These are phyloP conservation scores for Selenia dentaria DNA, from an alignment of 2,888 invertebrate genomes.

Conservation along the genomic window DNA sequence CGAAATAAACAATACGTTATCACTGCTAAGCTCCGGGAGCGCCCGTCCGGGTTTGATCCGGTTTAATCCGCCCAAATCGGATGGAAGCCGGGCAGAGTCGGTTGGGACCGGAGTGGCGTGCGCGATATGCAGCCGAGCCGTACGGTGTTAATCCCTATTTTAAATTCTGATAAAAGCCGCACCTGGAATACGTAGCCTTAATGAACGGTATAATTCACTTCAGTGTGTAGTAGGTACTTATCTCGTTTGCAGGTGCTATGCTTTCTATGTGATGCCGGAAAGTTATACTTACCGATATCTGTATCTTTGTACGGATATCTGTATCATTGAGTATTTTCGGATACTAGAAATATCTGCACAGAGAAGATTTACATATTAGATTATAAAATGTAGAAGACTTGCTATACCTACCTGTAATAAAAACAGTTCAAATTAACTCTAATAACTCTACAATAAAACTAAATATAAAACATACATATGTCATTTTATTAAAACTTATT, in stretches of 20 bases:
- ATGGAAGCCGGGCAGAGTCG: conserved; percentile 36
- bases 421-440: no score
- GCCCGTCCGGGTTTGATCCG: conserved; percentile 46
- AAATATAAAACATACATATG: no score
- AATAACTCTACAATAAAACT: no score
- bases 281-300: no score
- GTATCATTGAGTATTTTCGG: no score
- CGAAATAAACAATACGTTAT: conserved; percentile 79
- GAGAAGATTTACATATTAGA: no score
- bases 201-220: conserved; percentile 29
- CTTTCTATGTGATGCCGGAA: no score
- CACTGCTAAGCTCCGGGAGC: conserved; percentile 65
- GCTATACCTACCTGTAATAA: no score
- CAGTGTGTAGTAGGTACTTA: background rate
- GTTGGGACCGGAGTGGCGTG: conserved; percentile 52
- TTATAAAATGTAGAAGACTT: no score
- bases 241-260: background rate
- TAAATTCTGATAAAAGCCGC: conserved; percentile 78
- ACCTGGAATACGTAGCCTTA: conserved; percentile 60
- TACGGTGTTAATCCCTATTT: conserved; percentile 79
- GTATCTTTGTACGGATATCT: no score
- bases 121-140: conserved; percentile 68
- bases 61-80: conserved; percentile 69
- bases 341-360: no score
- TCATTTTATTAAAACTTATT: no score